Evolutionary conservation across 2,888 invertebrate genomes (phyloP), one percentile per base, ranked within the genome.

Genomic region (Priocnemis perturbator): DNA sequence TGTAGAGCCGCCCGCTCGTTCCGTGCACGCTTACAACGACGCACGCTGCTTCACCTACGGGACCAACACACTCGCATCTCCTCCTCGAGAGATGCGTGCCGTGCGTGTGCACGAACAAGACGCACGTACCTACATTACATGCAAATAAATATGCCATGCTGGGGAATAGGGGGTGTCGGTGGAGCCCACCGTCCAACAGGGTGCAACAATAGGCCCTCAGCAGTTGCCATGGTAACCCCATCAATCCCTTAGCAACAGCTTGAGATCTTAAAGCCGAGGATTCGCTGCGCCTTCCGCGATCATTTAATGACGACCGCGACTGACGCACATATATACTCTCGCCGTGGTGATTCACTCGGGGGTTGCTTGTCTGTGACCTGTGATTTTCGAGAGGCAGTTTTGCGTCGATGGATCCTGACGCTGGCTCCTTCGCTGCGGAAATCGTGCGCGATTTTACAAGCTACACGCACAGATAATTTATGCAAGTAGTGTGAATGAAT

Each of bases 211-310:
- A 86, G 87, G 87, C 85, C 81, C 85, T 86, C 85, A 78, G 80
- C 73, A 74, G 88, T 89, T 84, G 77, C 84, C 87, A 88, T 88
- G 85, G 88, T 76, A 86, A 88, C 89, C 85, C 89, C 88, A 88
- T 87, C 86, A 87, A 88, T 88, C 88, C 88, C 88, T 88, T 89
- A 85, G 88, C 87, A 89, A 89, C 89, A 88, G 89, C 88, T 87
- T 86, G 87, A 87, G 85, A 84, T 88, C 88, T 88, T 89, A 87
- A 88, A 88, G 88, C 88, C 83, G 85, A 87, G 85, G 83, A 86
- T 85, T 78, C 83, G 76, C 80, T 67, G 77, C 70, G 76, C 78
- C 70, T 77, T 78, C 69, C 68, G 69, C 66, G 79, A 81, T 82
- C 82, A 82, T 83, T 80, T 78, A 82, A 84, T 84, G 82, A 84